Percentiles rank a stretch among this genome's conserved stretches.
Conservation (phyloP, 2,797 vertebrate species). For the Pangasius krempfi region DNA sequence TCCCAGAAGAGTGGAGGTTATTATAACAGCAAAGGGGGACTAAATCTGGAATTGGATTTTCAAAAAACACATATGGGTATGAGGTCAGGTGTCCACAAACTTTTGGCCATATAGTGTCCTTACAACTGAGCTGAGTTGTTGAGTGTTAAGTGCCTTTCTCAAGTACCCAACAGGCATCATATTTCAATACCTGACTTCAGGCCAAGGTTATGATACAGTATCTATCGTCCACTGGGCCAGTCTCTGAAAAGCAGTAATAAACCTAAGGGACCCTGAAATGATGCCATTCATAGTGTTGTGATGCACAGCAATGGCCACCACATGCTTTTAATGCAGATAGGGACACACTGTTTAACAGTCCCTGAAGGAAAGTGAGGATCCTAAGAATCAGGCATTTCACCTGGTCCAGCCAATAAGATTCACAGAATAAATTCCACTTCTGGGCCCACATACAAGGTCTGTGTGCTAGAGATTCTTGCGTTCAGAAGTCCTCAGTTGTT, state of each 20-base stretch:
- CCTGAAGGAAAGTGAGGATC: neutral
- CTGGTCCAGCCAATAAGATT: neutral
- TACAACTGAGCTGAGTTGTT: neutral
- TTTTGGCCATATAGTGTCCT: neutral
- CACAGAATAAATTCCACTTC: neutral
- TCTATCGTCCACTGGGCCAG: neutral
- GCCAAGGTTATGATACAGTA: neutral
- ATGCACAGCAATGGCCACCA: neutral
- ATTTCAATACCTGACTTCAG: neutral
- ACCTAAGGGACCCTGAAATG: neutral
- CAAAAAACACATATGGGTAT: neutral
- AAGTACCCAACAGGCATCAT: neutral
- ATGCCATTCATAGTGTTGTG: neutral
- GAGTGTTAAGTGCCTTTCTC: neutral
- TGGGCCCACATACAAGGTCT: neutral
- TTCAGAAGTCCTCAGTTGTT: neutral
- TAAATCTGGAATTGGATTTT: neutral
- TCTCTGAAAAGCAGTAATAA: neutral
- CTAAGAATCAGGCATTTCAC: neutral
- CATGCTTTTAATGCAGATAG: neutral
- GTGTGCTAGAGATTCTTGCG: neutral
- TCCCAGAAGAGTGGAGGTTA: neutral
- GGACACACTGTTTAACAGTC: neutral
- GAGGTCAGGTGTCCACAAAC: neutral
- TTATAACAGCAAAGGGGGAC: neutral